A percentile compares a stretch with the other conserved stretches of the same genome.
Evolutionary conservation across 2,888 invertebrate genomes (phyloP).

Genomic region (Panorpa germanica): DNA sequence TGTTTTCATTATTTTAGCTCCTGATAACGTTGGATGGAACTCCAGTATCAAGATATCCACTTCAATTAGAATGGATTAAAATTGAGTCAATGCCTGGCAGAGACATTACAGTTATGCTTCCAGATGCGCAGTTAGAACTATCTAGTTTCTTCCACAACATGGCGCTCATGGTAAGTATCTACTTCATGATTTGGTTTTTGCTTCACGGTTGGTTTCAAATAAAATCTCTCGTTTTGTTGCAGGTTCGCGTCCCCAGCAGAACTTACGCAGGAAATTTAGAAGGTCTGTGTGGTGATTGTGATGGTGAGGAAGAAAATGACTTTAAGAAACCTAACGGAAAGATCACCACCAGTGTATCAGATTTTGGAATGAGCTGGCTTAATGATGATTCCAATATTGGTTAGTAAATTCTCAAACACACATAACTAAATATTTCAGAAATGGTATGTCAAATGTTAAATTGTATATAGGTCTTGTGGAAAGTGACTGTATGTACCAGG

Average conservation of each 20-base stretch:
- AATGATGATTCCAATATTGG: slow-evolving; percentile 13
- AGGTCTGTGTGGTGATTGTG: slow-evolving; percentile 66
- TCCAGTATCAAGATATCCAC: slow-evolving; percentile 27
- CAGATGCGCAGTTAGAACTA: slow-evolving; percentile 54
- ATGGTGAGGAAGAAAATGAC: slow-evolving; percentile 34
- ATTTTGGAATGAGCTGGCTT: slow-evolving; percentile 36
- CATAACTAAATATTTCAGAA: slow-evolving; percentile 23
- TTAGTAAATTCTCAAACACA: slow-evolving; percentile 11
- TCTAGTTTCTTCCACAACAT: slow-evolving; percentile 24
- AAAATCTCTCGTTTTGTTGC: slow-evolving; percentile 13
- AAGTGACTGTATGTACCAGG: slow-evolving; percentile 28
- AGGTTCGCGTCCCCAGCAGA: slow-evolving; percentile 50
- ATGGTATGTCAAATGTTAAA: slow-evolving; percentile 34
- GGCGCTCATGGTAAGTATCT: slow-evolving; percentile 25
- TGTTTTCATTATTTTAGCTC: slow-evolving; percentile 8
- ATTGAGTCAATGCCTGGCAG: slow-evolving; percentile 35
- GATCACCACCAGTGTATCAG: slow-evolving; percentile 29
- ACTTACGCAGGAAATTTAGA: slow-evolving; percentile 51
- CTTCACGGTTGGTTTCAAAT: not conserved
- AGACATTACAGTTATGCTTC: slow-evolving; percentile 40
- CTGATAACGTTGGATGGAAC: slow-evolving; percentile 23
- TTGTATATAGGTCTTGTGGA: slow-evolving; percentile 27
- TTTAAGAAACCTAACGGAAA: slow-evolving; percentile 31
- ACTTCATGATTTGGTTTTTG: not conserved
- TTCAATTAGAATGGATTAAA: slow-evolving; percentile 39